Conservation (phyloP, 2,113 vertebrate species). For the Hydrolagus affinis region DNA sequence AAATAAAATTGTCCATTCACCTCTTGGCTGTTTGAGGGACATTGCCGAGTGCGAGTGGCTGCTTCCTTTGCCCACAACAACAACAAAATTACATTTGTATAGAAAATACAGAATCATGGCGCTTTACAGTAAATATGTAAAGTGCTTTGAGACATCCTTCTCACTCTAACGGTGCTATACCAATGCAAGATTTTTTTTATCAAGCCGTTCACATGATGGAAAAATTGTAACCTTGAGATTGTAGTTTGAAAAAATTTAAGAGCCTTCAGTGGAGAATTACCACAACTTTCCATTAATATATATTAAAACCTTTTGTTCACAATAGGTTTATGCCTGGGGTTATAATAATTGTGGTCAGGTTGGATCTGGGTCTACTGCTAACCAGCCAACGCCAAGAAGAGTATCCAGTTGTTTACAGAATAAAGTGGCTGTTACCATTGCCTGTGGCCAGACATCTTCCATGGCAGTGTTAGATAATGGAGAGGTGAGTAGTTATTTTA, state of each 20-base stretch:
- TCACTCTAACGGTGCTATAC: too few species aligned
- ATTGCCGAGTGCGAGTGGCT: too few species aligned
- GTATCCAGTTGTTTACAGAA: slow-evolving; percentile 89
- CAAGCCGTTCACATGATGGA: too few species aligned
- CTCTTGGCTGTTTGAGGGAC: too few species aligned
- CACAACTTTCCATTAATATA: not conserved
- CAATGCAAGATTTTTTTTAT: too few species aligned
- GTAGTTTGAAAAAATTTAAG: not conserved
- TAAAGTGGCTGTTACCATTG: slow-evolving; percentile 81
- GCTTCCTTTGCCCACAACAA: too few species aligned
- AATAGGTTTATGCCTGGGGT: slow-evolving; percentile 89
- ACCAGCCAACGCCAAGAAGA: slow-evolving; percentile 85
- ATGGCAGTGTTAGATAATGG: slow-evolving; percentile 92
- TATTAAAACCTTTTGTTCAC: slow-evolving; percentile 21
- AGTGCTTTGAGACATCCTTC: too few species aligned
- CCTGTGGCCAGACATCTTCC: slow-evolving; percentile 93
- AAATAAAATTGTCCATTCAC: too few species aligned
- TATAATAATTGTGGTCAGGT: slow-evolving; percentile 97
- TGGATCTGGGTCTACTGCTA: slow-evolving; percentile 90
- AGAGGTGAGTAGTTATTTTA: slow-evolving; percentile 61
- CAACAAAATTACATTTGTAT: too few species aligned
- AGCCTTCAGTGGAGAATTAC: not conserved
- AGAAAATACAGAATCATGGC: too few species aligned
- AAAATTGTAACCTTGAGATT: too few species aligned
- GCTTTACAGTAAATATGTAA: too few species aligned